Conservation (phyloP, 2,888 invertebrate genomes). For the Agrochola lota region DNA sequence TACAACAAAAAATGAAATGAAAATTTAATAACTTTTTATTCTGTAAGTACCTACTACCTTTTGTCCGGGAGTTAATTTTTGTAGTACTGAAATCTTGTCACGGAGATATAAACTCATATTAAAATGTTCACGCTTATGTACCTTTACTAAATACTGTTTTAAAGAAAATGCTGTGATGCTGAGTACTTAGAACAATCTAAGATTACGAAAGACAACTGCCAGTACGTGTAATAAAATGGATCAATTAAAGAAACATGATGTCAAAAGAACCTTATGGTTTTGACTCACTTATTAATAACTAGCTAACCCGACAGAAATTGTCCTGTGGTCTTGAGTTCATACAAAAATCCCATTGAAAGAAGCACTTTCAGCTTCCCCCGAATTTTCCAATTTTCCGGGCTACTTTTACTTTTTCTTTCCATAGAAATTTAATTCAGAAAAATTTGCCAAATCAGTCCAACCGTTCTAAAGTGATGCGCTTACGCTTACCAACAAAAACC, state of each 20-base stretch:
- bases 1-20: conserved; percentile 23
- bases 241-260: neutral
- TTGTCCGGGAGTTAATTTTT: neutral
- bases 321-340: too few species aligned
- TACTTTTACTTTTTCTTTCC: too few species aligned
- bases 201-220: neutral
- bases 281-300: neutral
- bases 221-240: neutral
- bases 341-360: too few species aligned
- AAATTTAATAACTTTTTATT: conserved; percentile 25
- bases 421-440: too few species aligned
- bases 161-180: too few species aligned
- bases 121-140: neutral
- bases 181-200: neutral
- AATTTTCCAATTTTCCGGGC: too few species aligned
- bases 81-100: neutral
- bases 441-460: too few species aligned
- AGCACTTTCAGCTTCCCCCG: too few species aligned
- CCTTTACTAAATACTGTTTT: too few species aligned
- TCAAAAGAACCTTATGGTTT: neutral
- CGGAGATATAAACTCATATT: neutral
- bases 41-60: neutral
- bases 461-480: too few species aligned
- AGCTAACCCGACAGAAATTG: too few species aligned
- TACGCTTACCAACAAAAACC: too few species aligned